Percentiles rank a stretch among this genome's conserved stretches.
These are phyloP conservation scores for Lithophane semibrunnea DNA, from an alignment of 2,888 invertebrate genomes.

Conservation along the genomic window DNA sequence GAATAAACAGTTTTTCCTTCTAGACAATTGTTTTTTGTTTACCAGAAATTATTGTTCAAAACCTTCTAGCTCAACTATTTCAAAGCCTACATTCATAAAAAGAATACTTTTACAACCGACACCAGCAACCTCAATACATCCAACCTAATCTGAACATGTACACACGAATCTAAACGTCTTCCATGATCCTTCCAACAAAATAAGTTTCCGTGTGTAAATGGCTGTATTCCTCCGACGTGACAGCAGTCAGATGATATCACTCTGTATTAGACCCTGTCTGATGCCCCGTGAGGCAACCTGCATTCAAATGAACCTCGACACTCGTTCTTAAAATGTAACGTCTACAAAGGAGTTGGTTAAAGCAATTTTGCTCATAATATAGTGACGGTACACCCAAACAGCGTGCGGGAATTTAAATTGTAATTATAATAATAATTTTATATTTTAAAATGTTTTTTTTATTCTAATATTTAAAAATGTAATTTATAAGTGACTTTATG, in stretches of 20 bases:
- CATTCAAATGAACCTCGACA: slow-evolving; percentile 72
- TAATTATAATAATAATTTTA: too few relatives aligned
- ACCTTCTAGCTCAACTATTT: not conserved
- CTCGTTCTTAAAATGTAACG: slow-evolving; percentile 48
- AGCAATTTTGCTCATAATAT: not conserved
- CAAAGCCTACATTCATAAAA: not conserved
- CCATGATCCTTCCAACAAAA: slow-evolving; percentile 64
- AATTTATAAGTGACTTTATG: too few relatives aligned
- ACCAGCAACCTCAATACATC: slow-evolving; percentile 28
- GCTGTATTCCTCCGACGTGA: slow-evolving; percentile 65
- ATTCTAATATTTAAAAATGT: too few relatives aligned
- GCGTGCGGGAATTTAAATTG: not conserved
- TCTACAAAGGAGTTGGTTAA: not conserved
- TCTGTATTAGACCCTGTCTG: slow-evolving; percentile 66
- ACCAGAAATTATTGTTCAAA: not conserved
- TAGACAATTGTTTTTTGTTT: too few relatives aligned
- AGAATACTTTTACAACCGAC: not conserved
- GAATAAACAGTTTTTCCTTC: not conserved
- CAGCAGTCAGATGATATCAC: slow-evolving; percentile 72
- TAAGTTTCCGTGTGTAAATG: slow-evolving; percentile 73
- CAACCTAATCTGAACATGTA: slow-evolving; percentile 36
- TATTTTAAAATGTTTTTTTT: too few relatives aligned
- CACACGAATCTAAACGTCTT: slow-evolving; percentile 27
- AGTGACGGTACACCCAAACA: not conserved
- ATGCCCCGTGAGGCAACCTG: slow-evolving; percentile 62